Evolutionary conservation across 2,797 vertebrate genomes (phyloP).

Genomic region (Xiphophorus birchmanni): DNA sequence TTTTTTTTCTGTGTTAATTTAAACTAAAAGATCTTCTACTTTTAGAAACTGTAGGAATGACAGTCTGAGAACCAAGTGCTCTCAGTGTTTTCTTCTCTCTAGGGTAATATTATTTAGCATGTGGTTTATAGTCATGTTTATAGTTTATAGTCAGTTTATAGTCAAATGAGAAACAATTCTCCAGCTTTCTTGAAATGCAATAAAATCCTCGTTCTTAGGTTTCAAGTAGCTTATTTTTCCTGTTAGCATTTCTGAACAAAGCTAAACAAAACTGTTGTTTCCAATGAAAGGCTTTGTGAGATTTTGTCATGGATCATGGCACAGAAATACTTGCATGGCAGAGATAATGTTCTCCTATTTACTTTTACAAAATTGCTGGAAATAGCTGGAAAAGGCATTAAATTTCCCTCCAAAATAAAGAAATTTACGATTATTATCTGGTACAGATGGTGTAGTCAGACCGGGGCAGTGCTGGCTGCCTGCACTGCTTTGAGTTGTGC

Average conservation of each 20-base stretch:
- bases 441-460: conserved; percentile 5
- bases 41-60: too few relatives aligned
- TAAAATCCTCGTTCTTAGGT: not conserved
- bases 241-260: not conserved
- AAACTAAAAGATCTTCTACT: too few relatives aligned
- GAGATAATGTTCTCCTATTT: not conserved
- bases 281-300: not conserved
- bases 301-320: not conserved
- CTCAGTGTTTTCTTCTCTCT: not conserved
- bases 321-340: not conserved
- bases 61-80: too few relatives aligned
- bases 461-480: conserved; percentile 29
- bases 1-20: too few relatives aligned
- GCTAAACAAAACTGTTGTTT: not conserved
- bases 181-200: not conserved
- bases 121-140: not conserved
- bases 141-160: not conserved
- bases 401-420: conserved; percentile 15
- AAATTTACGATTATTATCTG: conserved; percentile 1
- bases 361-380: not conserved
- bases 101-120: too few relatives aligned
- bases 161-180: not conserved
- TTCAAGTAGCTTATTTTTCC: not conserved
- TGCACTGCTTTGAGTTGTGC: conserved; percentile 31
- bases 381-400: conserved; percentile 14